Percentiles rank a stretch among this genome's conserved stretches.
These are phyloP conservation scores for Bombus confusus DNA, from an alignment of 1,140 invertebrate species.

Conservation along the genomic window DNA sequence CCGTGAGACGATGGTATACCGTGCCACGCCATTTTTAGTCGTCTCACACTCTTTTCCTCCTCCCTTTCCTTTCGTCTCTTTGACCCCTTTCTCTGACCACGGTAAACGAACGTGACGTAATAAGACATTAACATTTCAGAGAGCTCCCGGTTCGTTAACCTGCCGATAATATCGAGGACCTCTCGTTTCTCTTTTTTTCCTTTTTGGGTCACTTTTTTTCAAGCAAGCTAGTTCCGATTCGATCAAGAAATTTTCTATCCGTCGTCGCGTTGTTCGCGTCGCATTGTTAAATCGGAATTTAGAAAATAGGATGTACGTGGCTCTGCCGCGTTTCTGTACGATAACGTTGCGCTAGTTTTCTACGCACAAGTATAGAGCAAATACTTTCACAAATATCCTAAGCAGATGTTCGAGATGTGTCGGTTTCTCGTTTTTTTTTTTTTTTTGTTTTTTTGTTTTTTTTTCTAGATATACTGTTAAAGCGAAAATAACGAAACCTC, in stretches of 20 bases:
- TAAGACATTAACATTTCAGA: conserved; percentile 51
- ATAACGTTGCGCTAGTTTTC: conserved; percentile 2
- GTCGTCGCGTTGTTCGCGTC: no score
- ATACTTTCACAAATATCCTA: conserved; percentile 12
- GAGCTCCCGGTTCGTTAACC: conserved; percentile 46
- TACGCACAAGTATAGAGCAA: not conserved
- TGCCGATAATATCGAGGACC: conserved; percentile 3
- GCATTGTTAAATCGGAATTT: not conserved
- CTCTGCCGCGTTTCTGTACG: not conserved
- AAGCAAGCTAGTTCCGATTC: not conserved
- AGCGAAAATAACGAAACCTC: conserved; percentile 2
- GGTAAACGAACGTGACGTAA: conserved; percentile 57
- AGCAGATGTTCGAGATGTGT: not conserved
- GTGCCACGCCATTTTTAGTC: conserved; percentile 46
- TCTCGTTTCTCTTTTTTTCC: not conserved
- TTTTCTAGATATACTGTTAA: not conserved
- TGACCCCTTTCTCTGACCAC: conserved; percentile 44
- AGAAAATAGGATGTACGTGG: not conserved
- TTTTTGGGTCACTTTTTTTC: not conserved
- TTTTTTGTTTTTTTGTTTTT: no score
- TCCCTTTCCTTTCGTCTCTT: conserved; percentile 42
- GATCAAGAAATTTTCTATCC: not conserved
- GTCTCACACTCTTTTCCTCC: conserved; percentile 34
- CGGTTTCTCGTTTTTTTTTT: not conserved
- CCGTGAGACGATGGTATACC: conserved; percentile 35